These are phyloP conservation scores for Jaculus jaculus DNA, from an alignment of 2,113 vertebrate species.

Conservation along the genomic window DNA sequence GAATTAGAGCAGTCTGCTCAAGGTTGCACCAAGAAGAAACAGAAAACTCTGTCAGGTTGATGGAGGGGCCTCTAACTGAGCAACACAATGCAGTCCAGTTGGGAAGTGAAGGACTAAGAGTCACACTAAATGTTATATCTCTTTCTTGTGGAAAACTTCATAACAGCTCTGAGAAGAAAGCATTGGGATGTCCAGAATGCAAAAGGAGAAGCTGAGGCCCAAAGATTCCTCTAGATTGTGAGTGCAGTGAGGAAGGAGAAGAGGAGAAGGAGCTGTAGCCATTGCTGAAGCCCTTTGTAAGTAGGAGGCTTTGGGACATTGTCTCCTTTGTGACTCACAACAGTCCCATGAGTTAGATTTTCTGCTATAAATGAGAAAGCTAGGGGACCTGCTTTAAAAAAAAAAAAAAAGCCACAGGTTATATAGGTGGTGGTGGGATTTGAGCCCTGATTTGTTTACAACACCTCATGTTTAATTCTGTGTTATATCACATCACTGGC, in stretches of 20 bases:
- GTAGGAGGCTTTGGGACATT: not conserved
- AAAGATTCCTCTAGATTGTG: not conserved
- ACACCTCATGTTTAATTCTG: not conserved
- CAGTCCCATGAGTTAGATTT: not conserved
- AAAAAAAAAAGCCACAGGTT: not conserved
- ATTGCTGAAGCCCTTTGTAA: not conserved
- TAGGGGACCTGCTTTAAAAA: not conserved
- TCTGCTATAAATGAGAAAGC: conserved; percentile 8
- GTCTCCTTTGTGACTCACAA: not conserved
- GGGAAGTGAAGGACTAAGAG: not conserved
- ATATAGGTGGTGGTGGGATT: not conserved
- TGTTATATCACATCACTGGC: not conserved
- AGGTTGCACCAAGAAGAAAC: not conserved
- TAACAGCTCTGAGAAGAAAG: not conserved
- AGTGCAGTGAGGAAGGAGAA: rapidly evolving
- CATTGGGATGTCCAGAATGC: not conserved
- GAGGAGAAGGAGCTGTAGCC: not conserved
- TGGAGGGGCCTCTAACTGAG: not conserved
- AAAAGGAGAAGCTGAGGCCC: not conserved
- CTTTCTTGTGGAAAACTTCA: not conserved
- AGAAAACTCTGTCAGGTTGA: not conserved
- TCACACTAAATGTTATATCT: not conserved
- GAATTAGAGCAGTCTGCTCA: not conserved
- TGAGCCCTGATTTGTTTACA: not conserved
- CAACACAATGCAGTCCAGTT: not conserved